A percentile compares a stretch with the other conserved stretches of the same genome.
These are phyloP conservation scores for Cochlearius cochlearius DNA, from an alignment of 2,113 vertebrate genomes.

Conservation along the genomic window DNA sequence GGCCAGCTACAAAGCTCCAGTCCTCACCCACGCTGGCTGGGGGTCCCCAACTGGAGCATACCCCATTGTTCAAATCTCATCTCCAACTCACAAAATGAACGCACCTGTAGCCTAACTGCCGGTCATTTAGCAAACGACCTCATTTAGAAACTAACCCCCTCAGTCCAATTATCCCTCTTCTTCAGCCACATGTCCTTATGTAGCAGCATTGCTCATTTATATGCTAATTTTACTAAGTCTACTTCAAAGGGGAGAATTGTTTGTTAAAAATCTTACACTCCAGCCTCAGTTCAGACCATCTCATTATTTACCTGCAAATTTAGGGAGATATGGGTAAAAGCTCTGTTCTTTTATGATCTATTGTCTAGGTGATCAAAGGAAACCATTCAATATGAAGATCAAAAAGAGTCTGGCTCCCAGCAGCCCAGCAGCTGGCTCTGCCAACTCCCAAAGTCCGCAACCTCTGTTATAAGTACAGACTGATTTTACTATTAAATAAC, in stretches of 20 bases:
- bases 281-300: conserved; percentile 57
- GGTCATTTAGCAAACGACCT: neutral
- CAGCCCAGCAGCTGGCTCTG: conserved; percentile 60
- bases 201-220: conserved; percentile 58
- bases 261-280: conserved; percentile 67
- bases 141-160: conserved; percentile 12
- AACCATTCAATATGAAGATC: conserved; percentile 69
- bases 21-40: rapidly evolving
- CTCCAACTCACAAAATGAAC: rapidly evolving
- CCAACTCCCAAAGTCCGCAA: conserved; percentile 22
- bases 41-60: neutral
- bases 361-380: conserved; percentile 76
- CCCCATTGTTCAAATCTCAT: neutral
- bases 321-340: conserved; percentile 61
- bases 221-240: conserved; percentile 67
- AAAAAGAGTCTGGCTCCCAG: conserved; percentile 69
- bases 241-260: conserved; percentile 73
- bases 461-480: conserved; percentile 60
- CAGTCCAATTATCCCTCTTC: conserved; percentile 29
- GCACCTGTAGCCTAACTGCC: neutral
- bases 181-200: conserved; percentile 9
- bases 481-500: conserved; percentile 63
- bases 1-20: neutral
- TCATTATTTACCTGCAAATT: conserved; percentile 76
- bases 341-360: conserved; percentile 65